Evolutionary conservation across 2,888 invertebrate species (phyloP), one percentile per base, ranked within the genome.

Genomic region (Eupithecia tripunctaria): DNA sequence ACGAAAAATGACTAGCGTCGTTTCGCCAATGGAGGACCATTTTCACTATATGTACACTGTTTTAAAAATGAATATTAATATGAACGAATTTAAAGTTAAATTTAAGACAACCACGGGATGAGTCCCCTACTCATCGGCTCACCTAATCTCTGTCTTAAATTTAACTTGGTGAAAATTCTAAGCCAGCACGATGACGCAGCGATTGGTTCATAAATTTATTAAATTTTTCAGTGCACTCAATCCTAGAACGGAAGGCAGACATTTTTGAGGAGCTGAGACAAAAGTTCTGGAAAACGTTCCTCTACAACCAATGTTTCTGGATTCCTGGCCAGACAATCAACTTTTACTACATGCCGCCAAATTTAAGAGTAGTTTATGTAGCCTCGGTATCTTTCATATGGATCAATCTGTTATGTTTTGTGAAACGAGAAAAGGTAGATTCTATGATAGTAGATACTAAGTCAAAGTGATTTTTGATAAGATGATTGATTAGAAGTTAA

Each of bases 371-470:
- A 0, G 95, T 96, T 1, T 98, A 97, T 84, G 97, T 98, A 36
- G 97, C 97, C 0, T 91, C 96, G 0, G 97, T 96, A 67, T 96
- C 97, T 1, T 97, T 98, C 81, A 88, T 96, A 32, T 98, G 98
- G 98, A 97, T 97, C 73, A 98, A 98, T 84, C 96, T 98, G 70
- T 91, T 98, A 32, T 98, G 97, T 85, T 97, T 96, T 88, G 96
- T 98, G 75, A 98, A 98, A 86, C 91, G 97, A 71, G 95, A 95
- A 75, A 90, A 90, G 76, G 76, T 75, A 1, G 81, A 75, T 14
- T n/a, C n/a, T n/a, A n/a, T n/a, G n/a, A 73, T 68, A 12, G 51
- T 25, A 51, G 66, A 65, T 21, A 21, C 51, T 56, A 56, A 25
- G 51, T 25, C 51, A 5, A 56, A 56, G 21, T 21, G 21, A 21